Conservation (phyloP, 1,140 invertebrate genomes). For the Drosophila pseudoobscura region DNA sequence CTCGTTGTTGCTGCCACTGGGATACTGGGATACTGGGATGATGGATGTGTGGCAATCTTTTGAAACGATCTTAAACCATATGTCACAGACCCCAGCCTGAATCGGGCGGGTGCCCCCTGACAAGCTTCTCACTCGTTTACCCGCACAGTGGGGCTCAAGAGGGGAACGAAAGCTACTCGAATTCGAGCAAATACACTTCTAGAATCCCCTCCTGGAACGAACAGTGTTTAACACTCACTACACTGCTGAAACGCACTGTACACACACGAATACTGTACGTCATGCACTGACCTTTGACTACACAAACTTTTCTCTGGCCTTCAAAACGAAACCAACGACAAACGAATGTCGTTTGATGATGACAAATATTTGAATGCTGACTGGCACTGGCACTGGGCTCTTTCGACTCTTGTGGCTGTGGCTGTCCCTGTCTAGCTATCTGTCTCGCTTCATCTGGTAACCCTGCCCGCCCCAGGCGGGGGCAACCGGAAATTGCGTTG, state of each 20-base stretch:
- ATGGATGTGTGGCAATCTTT: slow-evolving; percentile 9
- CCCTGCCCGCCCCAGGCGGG: slow-evolving; percentile 4
- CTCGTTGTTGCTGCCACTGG: slow-evolving; percentile 9
- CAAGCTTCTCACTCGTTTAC: background rate
- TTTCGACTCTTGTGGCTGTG: slow-evolving; percentile 1
- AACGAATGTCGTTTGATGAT: slow-evolving; percentile 61
- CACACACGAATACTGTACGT: slow-evolving; percentile 6
- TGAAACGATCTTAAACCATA: no score
- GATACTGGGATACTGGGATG: background rate
- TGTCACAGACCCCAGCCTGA: no score
- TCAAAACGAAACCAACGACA: slow-evolving; percentile 34
- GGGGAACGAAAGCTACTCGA: background rate
- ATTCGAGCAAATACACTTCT: no score
- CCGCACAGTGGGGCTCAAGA: slow-evolving; percentile 1
- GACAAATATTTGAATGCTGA: slow-evolving; percentile 69
- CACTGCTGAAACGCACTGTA: slow-evolving; percentile 14
- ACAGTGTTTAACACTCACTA: background rate
- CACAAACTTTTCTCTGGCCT: slow-evolving; percentile 53
- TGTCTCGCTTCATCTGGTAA: slow-evolving; percentile 23
- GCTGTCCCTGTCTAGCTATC: slow-evolving; percentile 25
- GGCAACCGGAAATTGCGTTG: slow-evolving; percentile 71
- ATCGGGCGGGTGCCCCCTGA: no score
- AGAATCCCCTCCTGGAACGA: no score
- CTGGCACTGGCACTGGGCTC: slow-evolving; percentile 29
- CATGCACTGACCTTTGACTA: slow-evolving; percentile 48